These are phyloP conservation scores for Leptogaster cylindrica DNA, from an alignment of 2,888 invertebrate species.

Conservation along the genomic window DNA sequence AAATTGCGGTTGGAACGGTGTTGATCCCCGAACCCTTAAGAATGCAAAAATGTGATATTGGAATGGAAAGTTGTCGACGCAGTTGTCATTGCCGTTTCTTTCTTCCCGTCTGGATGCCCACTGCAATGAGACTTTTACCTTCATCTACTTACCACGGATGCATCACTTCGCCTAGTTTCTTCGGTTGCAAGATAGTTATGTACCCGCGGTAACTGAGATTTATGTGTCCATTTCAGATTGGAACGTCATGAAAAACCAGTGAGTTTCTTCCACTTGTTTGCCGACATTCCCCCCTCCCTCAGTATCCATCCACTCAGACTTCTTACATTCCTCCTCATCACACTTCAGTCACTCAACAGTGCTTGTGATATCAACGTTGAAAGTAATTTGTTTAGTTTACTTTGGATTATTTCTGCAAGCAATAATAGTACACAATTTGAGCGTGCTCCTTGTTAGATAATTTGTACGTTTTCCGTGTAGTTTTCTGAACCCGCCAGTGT, in stretches of 20 bases:
- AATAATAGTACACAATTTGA: no score
- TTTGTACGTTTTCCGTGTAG: no score
- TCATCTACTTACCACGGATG: slow-evolving; percentile 4
- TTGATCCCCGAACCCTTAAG: background rate
- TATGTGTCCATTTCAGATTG: background rate
- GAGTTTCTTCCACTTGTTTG: slow-evolving; percentile 8
- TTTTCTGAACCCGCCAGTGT: no score
- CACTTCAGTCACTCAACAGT: slow-evolving; percentile 28
- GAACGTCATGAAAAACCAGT: slow-evolving; percentile 17
- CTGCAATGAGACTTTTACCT: slow-evolving; percentile 20
- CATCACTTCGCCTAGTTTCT: slow-evolving; percentile 29
- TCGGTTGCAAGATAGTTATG: slow-evolving; percentile 11
- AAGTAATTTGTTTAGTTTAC: slow-evolving; percentile 18
- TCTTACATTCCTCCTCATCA: slow-evolving; percentile 28
- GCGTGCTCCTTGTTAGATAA: no score
- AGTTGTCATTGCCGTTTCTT: slow-evolving; percentile 7
- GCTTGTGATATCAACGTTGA: slow-evolving; percentile 21
- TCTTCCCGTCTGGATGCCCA: background rate
- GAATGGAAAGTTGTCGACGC: slow-evolving; percentile 29
- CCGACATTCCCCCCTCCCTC: background rate
- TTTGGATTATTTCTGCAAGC: no score
- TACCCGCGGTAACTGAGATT: background rate
- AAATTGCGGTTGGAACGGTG: no score
- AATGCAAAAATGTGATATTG: background rate
- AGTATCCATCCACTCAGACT: background rate